Base-by-base conservation (phyloP, 2,888 invertebrate species). In the Lycia hirtaria region DNA sequence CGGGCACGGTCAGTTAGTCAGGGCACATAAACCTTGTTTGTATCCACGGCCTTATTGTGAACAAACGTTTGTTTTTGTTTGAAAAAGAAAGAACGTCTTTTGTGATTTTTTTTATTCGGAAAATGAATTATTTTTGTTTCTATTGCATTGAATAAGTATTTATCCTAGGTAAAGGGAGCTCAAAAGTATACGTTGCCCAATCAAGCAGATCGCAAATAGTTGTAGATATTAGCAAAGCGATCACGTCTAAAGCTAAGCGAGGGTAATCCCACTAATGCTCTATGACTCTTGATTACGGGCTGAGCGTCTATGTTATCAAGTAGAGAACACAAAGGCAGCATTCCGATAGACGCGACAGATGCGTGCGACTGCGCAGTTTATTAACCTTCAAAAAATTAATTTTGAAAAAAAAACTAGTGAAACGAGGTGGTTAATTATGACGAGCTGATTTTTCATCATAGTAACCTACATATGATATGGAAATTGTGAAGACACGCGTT, bases 1-100 rank as follows among this genome's bases (percentile, higher is more conserved):
- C 72, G 79, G 70, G 74, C 75, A 92, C 91, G 92, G 92, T 92
- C 91, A 90, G 92, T 91, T 90, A 91, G 75, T 71, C 83, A 78
- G 75, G 71, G 78, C 78, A 86, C 80, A 85, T 83, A 84, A 75
- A 77, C 73, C 76, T 77, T 85, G 80, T 87, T 86, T 85, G 80
- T 80, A 74, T 76, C 73, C 71, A 10, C 47, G 38, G 48, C 48
- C 32, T 45, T 56, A 49, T 60, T 62, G 67, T 57, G 50, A 47
- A 35, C 50, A 45, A 64, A 67, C 66, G 54, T 61, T 28, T 10
- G 10, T 22, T 45, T 45, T 33, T 32, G 20, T 32, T 24, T 19
- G n/a, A 20, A 43, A 35, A 24, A 40, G 19, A 35, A 24, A 40
- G 19, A 10, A 41, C 45, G n/a, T 35, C 47, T 45, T 38, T 52